A percentile compares a stretch with the other conserved stretches of the same genome.
Conservation (phyloP, 2,888 invertebrate genomes). For the Amitus sp. region DNA sequence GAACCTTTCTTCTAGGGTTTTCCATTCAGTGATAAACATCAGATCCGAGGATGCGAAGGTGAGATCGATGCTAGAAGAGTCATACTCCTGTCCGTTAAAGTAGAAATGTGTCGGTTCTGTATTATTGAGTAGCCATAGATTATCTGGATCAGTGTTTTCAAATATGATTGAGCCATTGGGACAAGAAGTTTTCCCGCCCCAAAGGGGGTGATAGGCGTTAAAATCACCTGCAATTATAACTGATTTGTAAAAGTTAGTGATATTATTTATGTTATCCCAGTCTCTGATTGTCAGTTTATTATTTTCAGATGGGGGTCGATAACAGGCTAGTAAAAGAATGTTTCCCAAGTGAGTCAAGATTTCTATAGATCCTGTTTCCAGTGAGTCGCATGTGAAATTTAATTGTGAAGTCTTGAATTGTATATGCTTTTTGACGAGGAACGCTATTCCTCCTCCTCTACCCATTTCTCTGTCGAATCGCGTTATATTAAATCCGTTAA, state of each 20-base stretch:
- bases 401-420: not conserved
- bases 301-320: not conserved
- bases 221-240: constrained; percentile 16
- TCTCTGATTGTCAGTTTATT: not conserved
- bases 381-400: not conserved
- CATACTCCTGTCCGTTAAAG: constrained; percentile 5
- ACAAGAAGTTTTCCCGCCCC: constrained; percentile 14
- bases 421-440: constrained; percentile 5
- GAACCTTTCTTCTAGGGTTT: constrained; percentile 11
- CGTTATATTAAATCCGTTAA: not conserved
- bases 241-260: not conserved
- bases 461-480: constrained; percentile 2
- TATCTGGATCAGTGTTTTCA: constrained; percentile 9
- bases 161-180: constrained; percentile 8
- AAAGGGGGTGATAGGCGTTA: constrained; percentile 17
- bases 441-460: constrained; percentile 1
- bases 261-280: no score
- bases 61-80: constrained; percentile 27
- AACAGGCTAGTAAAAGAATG: not conserved
- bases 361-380: not conserved
- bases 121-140: constrained; percentile 14
- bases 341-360: not conserved
- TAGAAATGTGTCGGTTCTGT: constrained; percentile 14
- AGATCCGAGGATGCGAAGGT: constrained; percentile 14
- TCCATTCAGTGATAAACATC: constrained; percentile 15